These are phyloP conservation scores for Drosophila siamana DNA, from an alignment of 2,888 invertebrate species.

Conservation along the genomic window DNA sequence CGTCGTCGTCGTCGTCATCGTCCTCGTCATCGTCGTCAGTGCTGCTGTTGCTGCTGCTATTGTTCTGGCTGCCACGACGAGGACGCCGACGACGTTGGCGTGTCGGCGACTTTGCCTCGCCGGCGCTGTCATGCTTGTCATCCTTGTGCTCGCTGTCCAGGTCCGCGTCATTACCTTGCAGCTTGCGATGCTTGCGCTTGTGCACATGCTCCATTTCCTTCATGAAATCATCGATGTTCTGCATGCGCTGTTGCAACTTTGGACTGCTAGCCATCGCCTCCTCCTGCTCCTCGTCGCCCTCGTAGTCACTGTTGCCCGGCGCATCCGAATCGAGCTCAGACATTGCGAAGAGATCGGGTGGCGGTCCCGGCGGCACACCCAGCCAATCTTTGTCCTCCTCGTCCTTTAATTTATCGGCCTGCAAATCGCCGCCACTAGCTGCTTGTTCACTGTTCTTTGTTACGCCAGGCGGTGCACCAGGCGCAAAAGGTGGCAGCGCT, in stretches of 20 bases:
- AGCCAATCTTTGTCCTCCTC: conserved; percentile 89
- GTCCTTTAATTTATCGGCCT: conserved; percentile 74
- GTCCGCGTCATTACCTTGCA: conserved; percentile 86
- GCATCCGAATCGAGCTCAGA: conserved; percentile 87
- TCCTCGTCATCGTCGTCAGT: conserved; percentile 36
- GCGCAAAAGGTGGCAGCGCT: conserved; percentile 85
- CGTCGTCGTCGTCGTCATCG: conserved; percentile 49
- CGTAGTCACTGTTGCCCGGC: conserved; percentile 74
- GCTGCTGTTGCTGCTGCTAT: conserved; percentile 45
- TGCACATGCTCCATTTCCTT: conserved; percentile 96
- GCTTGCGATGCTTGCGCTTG: conserved; percentile 89
- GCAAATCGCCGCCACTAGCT: conserved; percentile 9
- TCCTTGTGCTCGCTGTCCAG: conserved; percentile 58
- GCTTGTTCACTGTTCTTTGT: conserved; percentile 90
- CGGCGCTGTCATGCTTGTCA: conserved; percentile 43
- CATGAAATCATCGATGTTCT: conserved; percentile 96
- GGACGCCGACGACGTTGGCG: conserved; percentile 8
- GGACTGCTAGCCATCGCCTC: conserved; percentile 66
- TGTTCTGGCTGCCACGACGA: conserved; percentile 32
- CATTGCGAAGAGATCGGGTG: conserved; percentile 90
- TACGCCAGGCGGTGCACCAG: conserved; percentile 89
- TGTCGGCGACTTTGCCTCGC: conserved; percentile 56
- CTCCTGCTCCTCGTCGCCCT: conserved; percentile 76
- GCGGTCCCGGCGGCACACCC: conserved; percentile 94
- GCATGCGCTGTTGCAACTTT: conserved; percentile 93